Base-by-base conservation (phyloP, 2,113 vertebrate species). In the Megalops atlanticus region DNA sequence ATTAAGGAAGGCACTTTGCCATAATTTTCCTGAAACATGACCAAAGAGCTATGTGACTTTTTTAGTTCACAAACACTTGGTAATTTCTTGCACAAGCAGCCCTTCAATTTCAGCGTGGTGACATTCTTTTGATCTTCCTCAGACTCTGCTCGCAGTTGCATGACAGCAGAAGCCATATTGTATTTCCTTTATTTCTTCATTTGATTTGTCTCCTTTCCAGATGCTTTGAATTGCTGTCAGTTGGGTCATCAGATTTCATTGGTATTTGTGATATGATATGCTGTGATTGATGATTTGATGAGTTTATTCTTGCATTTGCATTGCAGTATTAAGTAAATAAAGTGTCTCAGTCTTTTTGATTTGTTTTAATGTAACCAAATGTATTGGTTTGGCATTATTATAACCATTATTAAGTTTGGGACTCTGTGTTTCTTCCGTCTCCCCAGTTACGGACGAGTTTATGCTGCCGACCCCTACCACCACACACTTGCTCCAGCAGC, bases 391-490 rank as follows among this genome's bases (percentile, higher is more conserved):
- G 81, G n/a, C 35, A 18, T 73, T 41, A 54, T 73, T 68, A 54
- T 78, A 47, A 8, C 15, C 35, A 49, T 31, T n/a, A 36, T 72
- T 79, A 33, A 79, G 47, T 36, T 43, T 8, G 70, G 18, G 31
- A 47, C 39, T 45, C 43, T 80, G 69, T 86, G 6, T 87, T 88
- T 91, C 88, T n/a, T 86, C 4, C 88, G 89, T 89, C 82, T 91
- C 93, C 92, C 68, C 92, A 98, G 97, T 97, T 98, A 98, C 94
- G 97, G 97, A 98, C 95, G 97, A 96, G 96, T 98, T 96, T 98
- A 97, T 96, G 96, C 97, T 97, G 96, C 97, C 93, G 97, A 98
- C 95, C 96, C 97, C 96, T 98, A 98, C 96, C 97, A 95, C 95
- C 97, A 98, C 96, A 91, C 97, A 96, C 96, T 98, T 96, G 94